Evolutionary conservation across 2,797 vertebrate species (phyloP).

Genomic region (Erethizon dorsatum): DNA sequence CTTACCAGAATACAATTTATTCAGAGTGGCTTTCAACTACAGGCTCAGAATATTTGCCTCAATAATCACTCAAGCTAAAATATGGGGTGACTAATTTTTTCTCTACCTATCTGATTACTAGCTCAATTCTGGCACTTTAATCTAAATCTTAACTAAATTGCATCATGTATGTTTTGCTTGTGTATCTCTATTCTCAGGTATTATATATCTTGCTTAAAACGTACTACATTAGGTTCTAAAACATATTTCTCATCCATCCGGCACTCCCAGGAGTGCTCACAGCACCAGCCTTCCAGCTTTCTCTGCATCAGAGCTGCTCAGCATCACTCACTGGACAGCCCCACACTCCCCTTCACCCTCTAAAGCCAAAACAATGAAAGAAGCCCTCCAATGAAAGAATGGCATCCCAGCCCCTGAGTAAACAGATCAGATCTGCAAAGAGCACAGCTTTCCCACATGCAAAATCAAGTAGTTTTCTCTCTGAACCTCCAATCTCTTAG

Average conservation of each 20-base stretch:
- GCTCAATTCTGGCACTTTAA: slow-evolving; percentile 47
- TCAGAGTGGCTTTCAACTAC: slow-evolving; percentile 75
- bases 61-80: slow-evolving; percentile 74
- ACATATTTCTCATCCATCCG: not conserved
- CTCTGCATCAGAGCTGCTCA: not conserved
- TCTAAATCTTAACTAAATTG: slow-evolving; percentile 46
- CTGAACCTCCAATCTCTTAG: not conserved
- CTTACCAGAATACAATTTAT: slow-evolving; percentile 82
- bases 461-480: not conserved
- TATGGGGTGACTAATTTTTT: not conserved
- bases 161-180: not conserved
- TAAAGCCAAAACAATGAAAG: not conserved
- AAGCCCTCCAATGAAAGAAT: not conserved
- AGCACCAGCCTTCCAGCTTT: not conserved
- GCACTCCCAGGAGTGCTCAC: not conserved
- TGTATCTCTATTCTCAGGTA: not conserved
- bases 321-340: not conserved
- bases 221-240: not conserved
- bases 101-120: slow-evolving; percentile 19
- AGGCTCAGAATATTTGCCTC: slow-evolving; percentile 78
- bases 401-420: too few relatives aligned
- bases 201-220: slow-evolving; percentile 23
- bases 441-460: not conserved
- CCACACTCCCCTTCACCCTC: not conserved
- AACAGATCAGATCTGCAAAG: not conserved